phyloP scores from a whole-genome alignment of 2,113 vertebrate species.

The Cyphomyrus plagiostoma region DNA sequence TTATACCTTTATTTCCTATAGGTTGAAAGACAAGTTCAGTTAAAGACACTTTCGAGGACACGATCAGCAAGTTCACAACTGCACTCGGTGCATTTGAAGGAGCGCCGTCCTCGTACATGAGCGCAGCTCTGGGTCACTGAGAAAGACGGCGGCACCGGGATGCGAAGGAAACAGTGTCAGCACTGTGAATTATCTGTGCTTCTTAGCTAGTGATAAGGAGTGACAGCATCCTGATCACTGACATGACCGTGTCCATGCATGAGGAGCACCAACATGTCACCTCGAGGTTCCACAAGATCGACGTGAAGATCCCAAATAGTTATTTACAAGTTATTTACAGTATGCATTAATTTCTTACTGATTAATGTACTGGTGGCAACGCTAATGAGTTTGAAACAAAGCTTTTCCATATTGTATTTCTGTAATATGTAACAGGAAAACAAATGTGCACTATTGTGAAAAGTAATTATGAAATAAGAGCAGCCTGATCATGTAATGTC shows the following conservation, averaged over 20 bases:
- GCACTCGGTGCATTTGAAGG: not conserved
- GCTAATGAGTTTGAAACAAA: constrained; percentile 37
- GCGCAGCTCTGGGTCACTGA: not conserved
- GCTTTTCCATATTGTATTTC: constrained; percentile 39
- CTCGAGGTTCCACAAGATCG: not conserved
- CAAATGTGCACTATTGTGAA: not conserved
- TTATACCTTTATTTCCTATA: not conserved
- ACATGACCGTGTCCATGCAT: not conserved
- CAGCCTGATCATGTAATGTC: not conserved
- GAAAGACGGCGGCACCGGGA: not conserved
- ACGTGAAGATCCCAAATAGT: not conserved
- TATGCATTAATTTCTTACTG: constrained; percentile 46
- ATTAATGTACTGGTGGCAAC: constrained; percentile 46
- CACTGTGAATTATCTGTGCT: not conserved
- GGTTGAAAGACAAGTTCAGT: not conserved
- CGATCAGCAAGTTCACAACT: not conserved
- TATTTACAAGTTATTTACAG: not conserved
- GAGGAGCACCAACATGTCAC: not conserved
- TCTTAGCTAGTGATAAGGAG: not conserved
- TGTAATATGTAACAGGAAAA: constrained; percentile 23
- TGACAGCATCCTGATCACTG: not conserved
- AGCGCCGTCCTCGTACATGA: not conserved
- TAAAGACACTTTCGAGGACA: not conserved
- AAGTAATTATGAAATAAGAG: not conserved
- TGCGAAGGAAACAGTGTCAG: not conserved